Base-by-base conservation (phyloP, 2,888 invertebrate species). In the Mactromeris polynyma region DNA sequence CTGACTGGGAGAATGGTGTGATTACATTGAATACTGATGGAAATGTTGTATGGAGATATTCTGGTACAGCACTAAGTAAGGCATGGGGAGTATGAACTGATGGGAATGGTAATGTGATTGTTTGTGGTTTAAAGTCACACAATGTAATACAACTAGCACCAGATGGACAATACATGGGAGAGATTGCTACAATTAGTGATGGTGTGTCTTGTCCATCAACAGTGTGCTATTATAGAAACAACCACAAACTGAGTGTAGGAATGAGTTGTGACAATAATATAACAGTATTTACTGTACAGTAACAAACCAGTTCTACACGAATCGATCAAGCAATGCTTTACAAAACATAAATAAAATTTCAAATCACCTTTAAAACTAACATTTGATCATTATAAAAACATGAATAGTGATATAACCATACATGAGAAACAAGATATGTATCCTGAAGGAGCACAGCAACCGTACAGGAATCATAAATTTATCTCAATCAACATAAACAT, bases 171-270 rank as follows among this genome's bases (percentile, higher is more conserved):
- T 26, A 26, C 42, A 14, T 80, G 11, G 79, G 79, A 46, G 79
- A 46, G 31, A 31, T 80, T n/a, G 38, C 9, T n/a, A 21, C 9
- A 19, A 19, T 2, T 33, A 40, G 21, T 78, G 58, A 58, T 58
- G 58, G 58, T 58, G 58, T 58, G 58, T n/a, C 7, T n/a, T 1
- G 6, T n/a, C 58, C 58, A n/a, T 21, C 1, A 7, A 58, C 58
- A 58, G 58, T 58, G 58, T 58, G 58, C 21, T 58, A 58, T 58
- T 0, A 58, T 58, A 58, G n/a, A 58, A 58, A n/a, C n/a, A 7
- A 58, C n/a, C 58, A 58, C n/a, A 58, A 19, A 58, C 58, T 58
- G 58, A n/a, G 17, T 58, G 58, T 58, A 58, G 58, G 58, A 58
- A 58, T 58, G 11, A n/a, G n/a, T n/a, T n/a, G n/a, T n/a, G n/a